Evolutionary conservation across 2,888 invertebrate genomes (phyloP), one percentile per base, ranked within the genome.

Genomic region (Drosophila prostipennis): DNA sequence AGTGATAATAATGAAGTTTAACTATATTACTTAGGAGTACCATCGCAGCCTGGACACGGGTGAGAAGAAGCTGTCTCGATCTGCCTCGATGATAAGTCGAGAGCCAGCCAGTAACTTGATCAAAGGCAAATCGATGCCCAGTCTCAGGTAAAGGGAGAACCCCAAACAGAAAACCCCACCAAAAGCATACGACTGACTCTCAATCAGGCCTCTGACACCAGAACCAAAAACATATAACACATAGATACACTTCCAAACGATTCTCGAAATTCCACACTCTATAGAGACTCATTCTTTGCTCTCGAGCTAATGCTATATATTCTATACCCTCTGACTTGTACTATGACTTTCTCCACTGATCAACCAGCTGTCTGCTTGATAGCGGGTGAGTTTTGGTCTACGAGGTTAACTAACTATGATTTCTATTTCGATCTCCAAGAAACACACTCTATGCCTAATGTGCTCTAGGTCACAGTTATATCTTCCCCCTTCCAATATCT

Each of bases 91-190:
- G 54, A 93, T 94, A 57, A 94, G 95, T 48, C 95, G 95, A 76
- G 93, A 94, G 2, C 93, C 94, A 0, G 93, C 94, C 14, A 94
- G 94, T 56, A 97, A 96, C 92, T 93, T 98, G 54, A 96, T 97
- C 71, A 97, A 98, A 93, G 98, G 98, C 71, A 98, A 98, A 93
- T 98, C 98, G 93, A 98, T 98, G 98, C 98, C 98, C 3, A 98
- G 98, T 90, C 93, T 98, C 72, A 97, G 97, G 98, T 98, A 93
- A 93, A 3, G 8, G 6, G 14, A 36, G 11, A 1, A 6, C 6
- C 6, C 14, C 4, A 11, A 6, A 13, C 32, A 16, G 10, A 40
- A 8, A 7, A 42, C 10, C 14, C 19, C 19, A 19, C 19, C 19
- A 19, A 19, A 19, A 19, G 19, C 19, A 19, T 19, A 19, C 19